A percentile compares a stretch with the other conserved stretches of the same genome.
These are phyloP conservation scores for Tadarida brasiliensis DNA, from an alignment of 2,797 vertebrate species.

Conservation along the genomic window DNA sequence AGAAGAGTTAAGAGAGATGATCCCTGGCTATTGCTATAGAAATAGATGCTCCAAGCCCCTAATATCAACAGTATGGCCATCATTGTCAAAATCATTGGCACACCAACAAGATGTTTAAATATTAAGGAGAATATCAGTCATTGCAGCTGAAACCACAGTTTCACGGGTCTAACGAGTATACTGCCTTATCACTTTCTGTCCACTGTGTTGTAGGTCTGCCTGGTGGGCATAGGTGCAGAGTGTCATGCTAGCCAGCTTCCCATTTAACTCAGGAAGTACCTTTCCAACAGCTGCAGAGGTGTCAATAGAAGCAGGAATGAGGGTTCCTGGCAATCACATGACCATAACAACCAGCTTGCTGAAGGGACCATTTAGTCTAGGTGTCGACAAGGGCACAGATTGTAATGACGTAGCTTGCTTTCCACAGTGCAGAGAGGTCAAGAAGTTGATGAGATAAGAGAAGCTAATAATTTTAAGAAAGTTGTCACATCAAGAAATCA, in stretches of 20 bases:
- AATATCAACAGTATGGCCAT: neutral
- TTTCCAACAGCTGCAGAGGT: neutral
- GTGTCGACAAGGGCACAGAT: neutral
- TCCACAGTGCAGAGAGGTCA: neutral
- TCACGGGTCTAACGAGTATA: neutral
- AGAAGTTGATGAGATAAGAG: constrained; percentile 1
- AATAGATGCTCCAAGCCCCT: neutral
- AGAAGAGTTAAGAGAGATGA: neutral
- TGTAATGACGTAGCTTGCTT: neutral
- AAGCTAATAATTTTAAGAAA: neutral
- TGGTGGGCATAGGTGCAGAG: neutral
- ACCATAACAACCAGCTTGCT: neutral
- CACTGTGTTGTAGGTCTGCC: neutral
- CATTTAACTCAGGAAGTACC: neutral
- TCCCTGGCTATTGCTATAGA: neutral
- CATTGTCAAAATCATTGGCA: neutral
- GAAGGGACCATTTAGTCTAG: neutral
- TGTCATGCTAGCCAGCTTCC: neutral
- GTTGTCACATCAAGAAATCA: no score
- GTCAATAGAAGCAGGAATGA: neutral
- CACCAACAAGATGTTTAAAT: neutral
- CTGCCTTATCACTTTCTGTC: neutral
- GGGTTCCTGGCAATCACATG: neutral
- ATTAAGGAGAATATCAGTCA: neutral
- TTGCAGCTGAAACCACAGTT: neutral